Evolutionary conservation across 37 sponge, comb jelly and placozoan species (phyloP), one percentile per base, ranked within the genome.

Genomic region (Halichondria panicea): DNA sequence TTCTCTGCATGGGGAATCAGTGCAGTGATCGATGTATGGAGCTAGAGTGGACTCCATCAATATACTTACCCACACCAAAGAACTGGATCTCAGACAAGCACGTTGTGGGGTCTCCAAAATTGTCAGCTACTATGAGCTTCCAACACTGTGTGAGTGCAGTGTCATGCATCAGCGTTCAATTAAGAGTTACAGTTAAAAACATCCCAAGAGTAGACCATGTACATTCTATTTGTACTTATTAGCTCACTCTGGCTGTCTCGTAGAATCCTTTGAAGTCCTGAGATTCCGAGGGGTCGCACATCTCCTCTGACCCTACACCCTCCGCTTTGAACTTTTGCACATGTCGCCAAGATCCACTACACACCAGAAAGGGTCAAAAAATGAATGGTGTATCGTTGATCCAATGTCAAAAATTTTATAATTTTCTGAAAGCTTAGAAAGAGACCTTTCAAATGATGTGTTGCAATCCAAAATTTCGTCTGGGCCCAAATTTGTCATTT

Each of bases 181-280:
- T 15, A 18, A 48, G 52, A 15, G 52, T 15, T 18, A 18, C 13
- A 48, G 13, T 15, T 48, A 11, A 48, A 48, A 48, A 11, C 15
- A 18, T 11, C 11, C 15, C 15, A 48, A 15, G 13, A 48, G 52
- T 48, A 48, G 52, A 11, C 52, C 52, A 18, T 11, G 52, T 48
- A 15, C 11, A 56, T 9, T 28, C 57, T 28, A 66, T 9, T 48
- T 9, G 9, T 9, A 18, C 13, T 48, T 9, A 18, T 9, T 48
- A 8, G 67, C 91, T 59, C 52, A 87, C 92, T 77, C 74, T 66
- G 24, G 91, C 62, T 18, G 73, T 66, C 0, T 69, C 85, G 32
- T 94, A 90, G 76, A 94, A 94, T 2, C 87, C 95, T 50, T 70
- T 87, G 71, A 90, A 87, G 63, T 94, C 91, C 55, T 94, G 95